Evolutionary conservation across 2,888 invertebrate genomes (phyloP), one percentile per base, ranked within the genome.

Genomic region (Zonitis immaculata): DNA sequence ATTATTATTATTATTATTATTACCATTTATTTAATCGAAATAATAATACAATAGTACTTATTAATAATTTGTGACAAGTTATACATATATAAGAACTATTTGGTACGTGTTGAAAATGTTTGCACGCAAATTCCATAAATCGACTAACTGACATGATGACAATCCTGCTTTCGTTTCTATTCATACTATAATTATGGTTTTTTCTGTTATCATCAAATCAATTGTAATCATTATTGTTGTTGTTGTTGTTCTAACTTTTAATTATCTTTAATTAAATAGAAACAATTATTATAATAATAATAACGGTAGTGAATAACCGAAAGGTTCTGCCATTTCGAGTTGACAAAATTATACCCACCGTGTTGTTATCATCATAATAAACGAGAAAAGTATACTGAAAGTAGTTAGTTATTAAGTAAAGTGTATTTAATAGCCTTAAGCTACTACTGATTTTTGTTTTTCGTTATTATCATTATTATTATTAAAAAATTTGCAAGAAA

Each of bases 111-210:
- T 45, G 18, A 44, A 26, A 45, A 45, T 28, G 18, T 45, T 12
- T 35, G 28, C 55, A 55, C 55, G 54, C 54, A 51, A 55, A 54
- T 49, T 49, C 45, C 18, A 42, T 55, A 55, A 55, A 55, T 55
- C 49, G 51, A 45, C 49, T 46, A n/a, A 46, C 26, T 22, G 42
- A 55, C 55, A 55, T 51, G 51, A 55, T 55, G 55, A 55, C 16
- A 45, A 27, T 27, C 28, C 27, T 16, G 18, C 20, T 39, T 20
- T 20, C 20, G 11, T 20, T 39, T 20, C 3, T 39, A 39, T 18
- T 39, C 20, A 39, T 39, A 39, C 6, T 39, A 20, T 20, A 39
- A 39, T 20, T 39, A 39, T 39, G 11, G n/a, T n/a, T n/a, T n/a
- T n/a, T 39, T 39, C 5, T 22, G 22, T 20, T n/a, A n/a, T 39